Evolutionary conservation across 2,113 vertebrate genomes (phyloP).

Genomic region (Lophius piscatorius): DNA sequence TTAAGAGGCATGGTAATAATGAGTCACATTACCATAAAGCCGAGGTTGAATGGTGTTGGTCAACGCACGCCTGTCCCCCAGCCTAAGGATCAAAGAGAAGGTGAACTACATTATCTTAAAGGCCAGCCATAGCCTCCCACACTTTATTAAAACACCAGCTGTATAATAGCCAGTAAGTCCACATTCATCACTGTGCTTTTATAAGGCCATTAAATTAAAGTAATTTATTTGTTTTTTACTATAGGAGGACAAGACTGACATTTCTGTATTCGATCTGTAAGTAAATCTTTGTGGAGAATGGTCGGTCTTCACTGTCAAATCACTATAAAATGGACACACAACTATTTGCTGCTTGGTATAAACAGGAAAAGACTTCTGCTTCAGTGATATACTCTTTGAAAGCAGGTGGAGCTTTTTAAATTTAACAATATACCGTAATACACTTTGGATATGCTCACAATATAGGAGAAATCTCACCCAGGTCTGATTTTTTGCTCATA

Average conservation of each 20-base stretch:
- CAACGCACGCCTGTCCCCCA: background rate
- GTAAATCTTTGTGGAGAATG: slow-evolving; percentile 8
- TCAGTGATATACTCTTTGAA: background rate
- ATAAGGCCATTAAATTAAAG: slow-evolving; percentile 27
- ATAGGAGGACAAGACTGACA: slow-evolving; percentile 18
- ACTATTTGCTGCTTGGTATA: background rate
- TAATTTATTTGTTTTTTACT: slow-evolving; percentile 9
- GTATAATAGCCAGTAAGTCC: slow-evolving; percentile 23
- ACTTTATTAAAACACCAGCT: slow-evolving; percentile 27
- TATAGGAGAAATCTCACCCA: too few species aligned
- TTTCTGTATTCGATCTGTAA: slow-evolving; percentile 5
- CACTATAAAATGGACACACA: background rate
- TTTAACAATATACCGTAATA: too few species aligned
- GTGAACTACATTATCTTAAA: slow-evolving; percentile 48
- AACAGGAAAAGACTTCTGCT: background rate
- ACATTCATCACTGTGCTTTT: slow-evolving; percentile 41
- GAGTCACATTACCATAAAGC: slow-evolving; percentile 34
- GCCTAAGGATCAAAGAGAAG: slow-evolving; percentile 37
- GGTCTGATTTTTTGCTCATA: too few species aligned
- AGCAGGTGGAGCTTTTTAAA: too few species aligned
- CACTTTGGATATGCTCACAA: too few species aligned
- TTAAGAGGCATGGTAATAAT: slow-evolving; percentile 27
- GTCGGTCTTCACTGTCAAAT: background rate
- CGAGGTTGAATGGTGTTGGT: slow-evolving; percentile 20
- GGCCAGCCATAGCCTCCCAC: slow-evolving; percentile 21